Percentiles rank a stretch among this genome's conserved stretches.
Conservation (phyloP, 2,113 vertebrate species). For the Lepidothrix coronata region DNA sequence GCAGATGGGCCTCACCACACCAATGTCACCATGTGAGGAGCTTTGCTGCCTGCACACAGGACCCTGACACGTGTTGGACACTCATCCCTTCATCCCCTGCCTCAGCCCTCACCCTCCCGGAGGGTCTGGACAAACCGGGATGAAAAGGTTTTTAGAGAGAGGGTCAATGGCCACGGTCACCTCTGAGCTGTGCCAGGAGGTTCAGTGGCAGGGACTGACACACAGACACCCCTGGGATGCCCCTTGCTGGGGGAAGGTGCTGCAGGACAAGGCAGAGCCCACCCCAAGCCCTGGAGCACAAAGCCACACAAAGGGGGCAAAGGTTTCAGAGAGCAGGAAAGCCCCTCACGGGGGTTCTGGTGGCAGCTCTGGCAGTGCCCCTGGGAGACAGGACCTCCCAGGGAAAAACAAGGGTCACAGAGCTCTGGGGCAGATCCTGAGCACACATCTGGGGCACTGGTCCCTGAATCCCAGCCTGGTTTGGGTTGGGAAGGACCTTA, state of each 20-base stretch:
- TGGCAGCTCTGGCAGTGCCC: accelerated
- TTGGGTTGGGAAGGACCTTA: neutral
- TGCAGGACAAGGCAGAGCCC: neutral
- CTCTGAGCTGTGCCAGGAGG: neutral
- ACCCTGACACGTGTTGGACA: accelerated
- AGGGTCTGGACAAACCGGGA: accelerated
- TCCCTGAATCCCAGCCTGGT: neutral
- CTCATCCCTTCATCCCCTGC: neutral
- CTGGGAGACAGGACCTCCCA: accelerated
- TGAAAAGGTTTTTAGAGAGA: neutral
- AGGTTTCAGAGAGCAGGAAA: neutral
- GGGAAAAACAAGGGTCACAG: neutral
- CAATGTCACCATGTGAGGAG: accelerated
- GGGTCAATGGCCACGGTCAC: neutral
- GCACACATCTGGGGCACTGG: neutral
- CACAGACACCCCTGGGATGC: neutral
- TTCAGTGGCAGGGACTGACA: neutral
- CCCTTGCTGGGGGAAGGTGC: neutral
- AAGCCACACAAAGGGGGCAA: neutral
- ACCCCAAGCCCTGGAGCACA: neutral
- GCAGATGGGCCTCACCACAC: neutral
- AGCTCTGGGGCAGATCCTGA: neutral
- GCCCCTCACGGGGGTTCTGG: neutral
- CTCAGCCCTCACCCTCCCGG: neutral
- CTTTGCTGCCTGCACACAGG: neutral